Conservation (phyloP, 2,888 invertebrate species). For the Spisula solida region DNA sequence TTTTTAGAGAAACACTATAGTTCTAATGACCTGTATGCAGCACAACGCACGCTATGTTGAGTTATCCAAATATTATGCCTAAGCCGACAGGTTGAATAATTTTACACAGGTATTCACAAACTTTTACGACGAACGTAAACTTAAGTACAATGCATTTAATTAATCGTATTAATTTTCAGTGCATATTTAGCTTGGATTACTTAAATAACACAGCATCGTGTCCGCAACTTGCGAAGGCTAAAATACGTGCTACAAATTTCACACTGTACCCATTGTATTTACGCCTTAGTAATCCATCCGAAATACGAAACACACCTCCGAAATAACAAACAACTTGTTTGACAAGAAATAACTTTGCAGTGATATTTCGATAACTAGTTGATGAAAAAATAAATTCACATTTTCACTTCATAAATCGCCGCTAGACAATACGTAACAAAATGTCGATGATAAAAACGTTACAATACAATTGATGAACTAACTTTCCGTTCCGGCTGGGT, state of each 20-base stretch:
- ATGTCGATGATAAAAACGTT: conserved; percentile 11
- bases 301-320: not conserved
- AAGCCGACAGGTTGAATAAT: not conserved
- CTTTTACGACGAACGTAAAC: not conserved
- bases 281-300: not conserved
- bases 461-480: conserved; percentile 2
- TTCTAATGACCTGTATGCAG: not conserved
- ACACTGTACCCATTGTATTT: not conserved
- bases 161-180: not conserved
- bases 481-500: not conserved
- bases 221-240: not conserved
- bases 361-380: not conserved
- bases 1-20: not conserved
- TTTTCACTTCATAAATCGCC: conserved; percentile 25
- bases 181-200: not conserved
- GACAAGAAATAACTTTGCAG: not conserved
- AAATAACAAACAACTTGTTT: conserved; percentile 30
- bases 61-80: not conserved
- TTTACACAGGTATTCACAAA: not conserved
- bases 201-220: not conserved
- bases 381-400: not conserved
- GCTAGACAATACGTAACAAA: conserved; percentile 37
- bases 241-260: not conserved
- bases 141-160: not conserved
- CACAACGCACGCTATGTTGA: not conserved